Evolutionary conservation across 2,888 invertebrate species (phyloP), one percentile per base, ranked within the genome.

Genomic region (Callinectes sapidus): DNA sequence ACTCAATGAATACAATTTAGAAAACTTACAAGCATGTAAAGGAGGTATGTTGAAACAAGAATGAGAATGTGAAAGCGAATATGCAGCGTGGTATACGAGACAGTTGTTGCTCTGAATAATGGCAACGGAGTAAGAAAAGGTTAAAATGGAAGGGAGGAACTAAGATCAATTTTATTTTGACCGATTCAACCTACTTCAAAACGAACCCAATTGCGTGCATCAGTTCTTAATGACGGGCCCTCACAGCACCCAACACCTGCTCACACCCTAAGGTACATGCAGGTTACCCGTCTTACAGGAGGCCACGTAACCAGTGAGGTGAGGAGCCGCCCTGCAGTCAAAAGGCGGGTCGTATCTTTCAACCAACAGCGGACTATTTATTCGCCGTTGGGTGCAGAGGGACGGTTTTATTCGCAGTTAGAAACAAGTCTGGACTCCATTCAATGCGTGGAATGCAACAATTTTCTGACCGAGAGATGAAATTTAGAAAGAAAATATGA

Each of bases 31-130:
- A 81, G 14, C 13, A 81, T 81, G 35, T 35, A 81, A 81, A 35
- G 16, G 81, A 81, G 32, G 14, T 35, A 35, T 18, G 23, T 14
- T 81, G 16, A 81, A 35, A 81, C 81, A 35, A 81, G 13, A 81
- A 81, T 32, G 32, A 32, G 14, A 35, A 81, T 81, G 35, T 35
- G 32, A 81, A 81, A 81, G 32, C 81, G 14, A 35, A 81, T 81
- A 10, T 16, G 32, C 81, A 81, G 32, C 1, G 32, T 35, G 23
- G 18, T 81, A 16, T 81, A 81, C 1, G 81, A 81, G 81, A 81
- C 81, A 81, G 81, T 81, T 81, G 81, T 81, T 81, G 81, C 81
- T 81, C 81, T 81, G 81, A 81, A 81, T 35, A 16, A 81, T 35
- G 35, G 81, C 32, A 14, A n/a, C 14, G 35, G 81, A 35, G 81